Percentiles rank a stretch among this genome's conserved stretches.
phyloP scores from a whole-genome alignment of 2,888 invertebrate genomes.

The Mactromeris polynyma region DNA sequence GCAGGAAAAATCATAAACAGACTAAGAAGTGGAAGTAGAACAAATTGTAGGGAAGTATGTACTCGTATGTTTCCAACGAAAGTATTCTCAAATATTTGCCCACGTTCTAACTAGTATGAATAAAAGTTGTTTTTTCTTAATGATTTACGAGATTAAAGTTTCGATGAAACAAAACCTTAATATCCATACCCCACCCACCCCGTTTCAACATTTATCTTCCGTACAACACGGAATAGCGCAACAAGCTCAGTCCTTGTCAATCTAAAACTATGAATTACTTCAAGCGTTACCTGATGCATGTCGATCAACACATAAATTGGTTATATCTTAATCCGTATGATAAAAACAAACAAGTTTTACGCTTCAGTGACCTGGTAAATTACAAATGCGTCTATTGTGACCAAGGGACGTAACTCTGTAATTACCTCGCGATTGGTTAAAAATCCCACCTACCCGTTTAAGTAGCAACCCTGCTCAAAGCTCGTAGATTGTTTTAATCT shows the following conservation, averaged over 20 bases:
- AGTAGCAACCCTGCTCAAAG: too few species aligned
- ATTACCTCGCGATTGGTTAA: neutral
- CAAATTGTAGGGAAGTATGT: too few species aligned
- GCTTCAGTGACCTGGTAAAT: constrained; percentile 47
- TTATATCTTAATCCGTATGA: neutral
- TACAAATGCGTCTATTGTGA: constrained; percentile 50
- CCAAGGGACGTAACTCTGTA: constrained; percentile 45
- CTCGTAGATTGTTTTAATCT: too few species aligned
- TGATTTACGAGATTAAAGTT: neutral
- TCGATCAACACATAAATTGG: neutral
- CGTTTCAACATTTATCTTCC: neutral
- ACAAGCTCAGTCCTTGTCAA: neutral
- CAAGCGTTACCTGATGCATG: neutral
- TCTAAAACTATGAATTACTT: neutral
- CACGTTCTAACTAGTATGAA: too few species aligned
- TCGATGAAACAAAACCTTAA: neutral
- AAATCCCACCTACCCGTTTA: neutral
- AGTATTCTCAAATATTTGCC: too few species aligned
- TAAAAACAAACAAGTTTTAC: constrained; percentile 21
- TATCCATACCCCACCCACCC: constrained; percentile 43
- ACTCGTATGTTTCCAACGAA: too few species aligned
- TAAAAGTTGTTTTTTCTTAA: neutral
- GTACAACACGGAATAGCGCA: neutral
- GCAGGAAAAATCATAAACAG: too few species aligned
- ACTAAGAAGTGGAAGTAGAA: too few species aligned